Conservation (phyloP, 2,888 invertebrate species). For the Pollenia labialis region DNA sequence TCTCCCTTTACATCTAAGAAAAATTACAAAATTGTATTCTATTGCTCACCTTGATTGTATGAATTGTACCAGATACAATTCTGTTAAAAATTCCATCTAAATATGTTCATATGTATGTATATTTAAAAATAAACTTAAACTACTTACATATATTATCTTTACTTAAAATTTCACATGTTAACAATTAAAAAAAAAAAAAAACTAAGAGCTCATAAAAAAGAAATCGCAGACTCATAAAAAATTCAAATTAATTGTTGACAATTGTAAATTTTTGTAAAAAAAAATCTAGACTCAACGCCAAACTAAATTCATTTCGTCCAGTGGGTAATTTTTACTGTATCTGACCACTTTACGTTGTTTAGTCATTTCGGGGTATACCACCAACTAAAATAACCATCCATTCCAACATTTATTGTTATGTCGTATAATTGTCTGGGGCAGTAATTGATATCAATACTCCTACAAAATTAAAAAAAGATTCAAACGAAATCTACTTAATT, state of each 20-base stretch:
- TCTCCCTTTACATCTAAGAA: no score
- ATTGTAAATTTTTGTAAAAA: constrained; percentile 69
- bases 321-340: constrained; percentile 34
- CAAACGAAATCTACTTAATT: constrained; percentile 48
- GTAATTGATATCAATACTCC: constrained; percentile 64
- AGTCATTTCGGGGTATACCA: constrained; percentile 62
- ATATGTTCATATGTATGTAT: no score
- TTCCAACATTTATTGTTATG: constrained; percentile 48
- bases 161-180: not conserved
- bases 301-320: constrained; percentile 32
- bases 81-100: no score
- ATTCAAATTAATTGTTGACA: constrained; percentile 80
- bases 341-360: constrained; percentile 18
- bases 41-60: no score
- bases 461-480: constrained; percentile 28
- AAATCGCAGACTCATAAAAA: constrained; percentile 78
- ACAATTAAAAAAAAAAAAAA: not conserved
- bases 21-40: no score
- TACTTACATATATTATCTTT: not conserved
- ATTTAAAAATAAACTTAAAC: not conserved
- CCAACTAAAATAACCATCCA: constrained; percentile 15
- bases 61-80: no score
- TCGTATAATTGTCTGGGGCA: constrained; percentile 55
- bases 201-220: not conserved
- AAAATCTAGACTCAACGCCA: constrained; percentile 29